Percentiles rank a stretch among this genome's conserved stretches.
Conservation (phyloP, 2,888 invertebrate species). For the Punctoribates punctum region DNA sequence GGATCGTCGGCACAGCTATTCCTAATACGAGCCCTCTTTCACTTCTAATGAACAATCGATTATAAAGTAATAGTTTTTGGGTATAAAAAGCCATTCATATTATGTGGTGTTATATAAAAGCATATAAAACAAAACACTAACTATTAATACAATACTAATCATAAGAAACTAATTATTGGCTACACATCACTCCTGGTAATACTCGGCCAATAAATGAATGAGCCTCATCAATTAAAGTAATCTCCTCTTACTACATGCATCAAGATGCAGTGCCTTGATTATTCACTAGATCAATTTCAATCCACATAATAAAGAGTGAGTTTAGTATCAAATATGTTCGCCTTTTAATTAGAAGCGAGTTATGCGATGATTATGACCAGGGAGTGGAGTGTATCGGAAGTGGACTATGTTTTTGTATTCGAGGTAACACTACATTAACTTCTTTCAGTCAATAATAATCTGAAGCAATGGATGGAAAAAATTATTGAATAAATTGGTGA, state of each 20-base stretch:
- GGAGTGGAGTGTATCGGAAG: not conserved
- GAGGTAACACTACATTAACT: too few relatives aligned
- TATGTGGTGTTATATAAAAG: not conserved
- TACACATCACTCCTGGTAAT: not conserved
- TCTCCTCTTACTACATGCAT: too few relatives aligned
- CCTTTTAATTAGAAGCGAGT: too few relatives aligned
- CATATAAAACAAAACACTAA: not conserved
- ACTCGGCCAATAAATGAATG: not conserved
- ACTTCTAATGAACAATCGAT: conserved; percentile 33
- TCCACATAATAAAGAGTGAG: too few relatives aligned
- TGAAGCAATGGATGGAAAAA: not conserved
- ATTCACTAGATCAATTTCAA: too few relatives aligned
- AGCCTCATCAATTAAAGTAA: too few relatives aligned
- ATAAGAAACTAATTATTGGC: not conserved
- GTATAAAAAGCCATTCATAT: not conserved
- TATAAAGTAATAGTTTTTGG: conserved; percentile 31
- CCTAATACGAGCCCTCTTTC: not conserved
- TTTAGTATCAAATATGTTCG: too few relatives aligned
- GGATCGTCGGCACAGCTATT: conserved; percentile 20
- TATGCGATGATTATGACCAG: too few relatives aligned
- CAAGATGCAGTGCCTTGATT: too few relatives aligned
- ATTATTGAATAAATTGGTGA: not conserved
- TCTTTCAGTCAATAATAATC: not conserved
- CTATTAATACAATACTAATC: conserved; percentile 9
- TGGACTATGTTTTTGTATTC: not conserved